Evolutionary conservation across 2,797 vertebrate genomes (phyloP), one percentile per base, ranked within the genome.

Genomic region (Pachyuromys duprasi): DNA sequence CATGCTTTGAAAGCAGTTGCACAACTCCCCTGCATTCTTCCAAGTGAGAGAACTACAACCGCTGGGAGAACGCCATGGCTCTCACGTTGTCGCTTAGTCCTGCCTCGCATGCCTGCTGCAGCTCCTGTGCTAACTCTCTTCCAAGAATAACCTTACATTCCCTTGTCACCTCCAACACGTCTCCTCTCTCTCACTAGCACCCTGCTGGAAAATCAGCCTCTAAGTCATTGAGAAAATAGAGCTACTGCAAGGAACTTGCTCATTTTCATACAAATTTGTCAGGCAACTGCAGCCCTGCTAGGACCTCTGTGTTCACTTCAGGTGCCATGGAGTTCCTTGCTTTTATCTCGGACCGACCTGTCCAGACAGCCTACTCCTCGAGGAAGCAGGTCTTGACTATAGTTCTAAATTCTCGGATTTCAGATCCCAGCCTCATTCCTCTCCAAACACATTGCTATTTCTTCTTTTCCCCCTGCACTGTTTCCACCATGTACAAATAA

Each of bases 211-310:
- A 93, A 70, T 86, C 31, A 79, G 69, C 45, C 55, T 82, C 75
- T 63, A 79, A 82, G 81, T 95, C 74, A 95, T 76, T 95, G 79
- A 95, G 89, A 94, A 93, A 89, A 62, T 87, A 60, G 7, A 72
- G 57, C 93, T n/a, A 12, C 63, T 84, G 31, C 65, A 63, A 74
- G 60, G 75, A 95, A 63, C 24, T 0, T 80, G 36, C 55, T 94
- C 36, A 49, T 84, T 80, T 87, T 89, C 74, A 39, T 75, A 42
- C 20, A 82, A 28, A 39, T 28, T 70, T 49, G 3, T 31, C 49
- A 39, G 49, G 14, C 63, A 75, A 14, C 28, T 33, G 5, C 33
- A 8, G 70, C 70, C 22, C 49, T 62, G 4, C 26, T 60, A 62
- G 53, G 69, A 72, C 26, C 15, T 57, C 6, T 7, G 5, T n/a